Conservation (phyloP, 2,888 invertebrate genomes). For the Melanostoma mellinum region DNA sequence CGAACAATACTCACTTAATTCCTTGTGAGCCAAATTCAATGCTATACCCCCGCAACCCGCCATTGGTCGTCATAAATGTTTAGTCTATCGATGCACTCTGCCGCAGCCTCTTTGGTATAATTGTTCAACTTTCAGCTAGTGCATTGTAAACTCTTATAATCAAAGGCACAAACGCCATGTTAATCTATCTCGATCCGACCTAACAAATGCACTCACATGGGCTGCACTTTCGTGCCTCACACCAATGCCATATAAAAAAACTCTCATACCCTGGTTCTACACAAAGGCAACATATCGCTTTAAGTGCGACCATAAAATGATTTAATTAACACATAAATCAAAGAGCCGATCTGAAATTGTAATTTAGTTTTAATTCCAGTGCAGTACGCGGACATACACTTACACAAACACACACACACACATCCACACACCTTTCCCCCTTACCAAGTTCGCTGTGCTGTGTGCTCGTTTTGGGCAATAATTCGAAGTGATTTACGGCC, state of each 20-base stretch:
- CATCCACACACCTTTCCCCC: constrained; percentile 1
- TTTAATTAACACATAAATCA: constrained; percentile 80
- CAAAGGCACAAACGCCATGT: constrained; percentile 61
- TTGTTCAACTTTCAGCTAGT: constrained; percentile 56
- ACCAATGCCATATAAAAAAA: constrained; percentile 21
- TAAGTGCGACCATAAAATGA: constrained; percentile 78
- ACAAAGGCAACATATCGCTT: constrained; percentile 73
- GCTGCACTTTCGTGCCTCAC: constrained; percentile 24
- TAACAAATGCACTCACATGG: constrained; percentile 30
- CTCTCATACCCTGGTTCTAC: constrained; percentile 39
- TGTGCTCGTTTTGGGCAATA: constrained; percentile 68
- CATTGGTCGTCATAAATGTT: too few species aligned
- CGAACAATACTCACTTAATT: too few species aligned
- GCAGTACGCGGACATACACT: constrained; percentile 24
- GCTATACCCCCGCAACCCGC: too few species aligned
- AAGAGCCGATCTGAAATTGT: constrained; percentile 76
- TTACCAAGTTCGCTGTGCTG: constrained; percentile 28
- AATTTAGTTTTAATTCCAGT: constrained; percentile 78
- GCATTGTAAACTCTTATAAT: constrained; percentile 52
- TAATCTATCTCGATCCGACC: constrained; percentile 46
- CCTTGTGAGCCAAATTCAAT: too few species aligned
- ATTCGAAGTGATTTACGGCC: constrained; percentile 74
- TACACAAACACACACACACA: constrained; percentile 41
- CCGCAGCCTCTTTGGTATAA: neutral
- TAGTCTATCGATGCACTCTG: too few species aligned